These are phyloP conservation scores for Mus spretus DNA, from an alignment of 2,797 vertebrate genomes.

Conservation along the genomic window DNA sequence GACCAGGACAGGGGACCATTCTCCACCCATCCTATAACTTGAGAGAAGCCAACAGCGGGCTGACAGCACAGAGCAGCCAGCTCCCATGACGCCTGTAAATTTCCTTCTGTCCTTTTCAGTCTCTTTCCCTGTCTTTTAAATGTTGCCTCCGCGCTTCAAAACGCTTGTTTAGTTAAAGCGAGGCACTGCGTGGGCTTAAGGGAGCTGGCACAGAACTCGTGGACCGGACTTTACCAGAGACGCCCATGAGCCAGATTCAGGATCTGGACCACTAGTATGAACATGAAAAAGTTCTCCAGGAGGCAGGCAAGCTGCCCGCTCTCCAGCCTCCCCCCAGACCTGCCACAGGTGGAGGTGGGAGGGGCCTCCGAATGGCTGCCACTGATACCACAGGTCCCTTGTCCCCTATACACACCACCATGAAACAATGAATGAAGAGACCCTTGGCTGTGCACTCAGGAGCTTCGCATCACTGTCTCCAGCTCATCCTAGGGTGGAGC, in stretches of 20 bases:
- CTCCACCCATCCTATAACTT: not conserved
- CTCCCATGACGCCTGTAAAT: accelerated
- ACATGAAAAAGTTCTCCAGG: not conserved
- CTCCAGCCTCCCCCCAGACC: not conserved
- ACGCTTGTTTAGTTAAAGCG: not conserved
- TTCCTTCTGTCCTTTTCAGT: not conserved
- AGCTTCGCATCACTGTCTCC: not conserved
- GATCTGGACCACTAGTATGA: accelerated
- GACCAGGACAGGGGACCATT: not conserved
- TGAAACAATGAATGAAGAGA: not conserved
- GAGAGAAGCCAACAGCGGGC: not conserved
- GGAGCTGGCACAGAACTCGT: not conserved
- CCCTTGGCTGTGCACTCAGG: not conserved
- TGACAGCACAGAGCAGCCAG: not conserved
- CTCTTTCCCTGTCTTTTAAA: not conserved
- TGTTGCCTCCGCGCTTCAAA: not conserved
- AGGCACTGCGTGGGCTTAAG: not conserved
- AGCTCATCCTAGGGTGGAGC: not conserved
- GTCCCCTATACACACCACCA: not conserved
- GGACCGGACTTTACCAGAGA: not conserved
- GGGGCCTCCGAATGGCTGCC: not conserved
- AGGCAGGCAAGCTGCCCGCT: accelerated
- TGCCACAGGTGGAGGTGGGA: not conserved
- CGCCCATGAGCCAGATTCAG: not conserved
- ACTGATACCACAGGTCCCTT: not conserved